phyloP scores from a whole-genome alignment of 2,113 vertebrate genomes.

The Raja brachyura region DNA sequence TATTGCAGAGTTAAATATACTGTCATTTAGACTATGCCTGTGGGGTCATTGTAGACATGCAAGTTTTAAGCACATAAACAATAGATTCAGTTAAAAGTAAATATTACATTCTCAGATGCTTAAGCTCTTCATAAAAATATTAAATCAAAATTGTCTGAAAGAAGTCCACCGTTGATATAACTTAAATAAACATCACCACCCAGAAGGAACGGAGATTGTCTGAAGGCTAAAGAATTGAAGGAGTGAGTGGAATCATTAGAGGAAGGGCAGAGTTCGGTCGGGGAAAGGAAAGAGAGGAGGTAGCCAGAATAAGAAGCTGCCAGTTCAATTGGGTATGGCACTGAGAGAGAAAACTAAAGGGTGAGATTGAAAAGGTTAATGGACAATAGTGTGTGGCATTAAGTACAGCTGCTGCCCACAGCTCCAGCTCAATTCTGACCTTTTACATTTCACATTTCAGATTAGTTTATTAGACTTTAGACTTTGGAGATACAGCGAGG shows the following conservation, averaged over 20 bases:
- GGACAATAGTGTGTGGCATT: too few relatives aligned
- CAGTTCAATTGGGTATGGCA: neutral
- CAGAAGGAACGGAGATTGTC: neutral
- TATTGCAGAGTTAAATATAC: neutral
- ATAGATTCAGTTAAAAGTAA: neutral
- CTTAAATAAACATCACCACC: neutral
- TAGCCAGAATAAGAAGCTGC: neutral
- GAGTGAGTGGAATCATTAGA: neutral
- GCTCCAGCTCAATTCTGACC: too few relatives aligned
- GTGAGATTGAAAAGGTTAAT: too few relatives aligned
- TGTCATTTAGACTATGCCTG: neutral
- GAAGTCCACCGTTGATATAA: neutral
- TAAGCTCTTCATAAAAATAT: neutral
- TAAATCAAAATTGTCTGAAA: neutral
- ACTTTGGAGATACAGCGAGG: too few relatives aligned
- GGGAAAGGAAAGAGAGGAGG: neutral
- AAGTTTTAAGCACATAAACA: neutral
- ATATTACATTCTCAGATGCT: neutral
- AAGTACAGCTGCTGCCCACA: too few relatives aligned
- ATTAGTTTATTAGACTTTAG: too few relatives aligned
- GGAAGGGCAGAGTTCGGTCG: neutral
- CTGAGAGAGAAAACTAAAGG: neutral
- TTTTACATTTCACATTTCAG: too few relatives aligned
- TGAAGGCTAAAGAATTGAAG: neutral
- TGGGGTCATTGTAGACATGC: neutral